Evolutionary conservation across 1,140 invertebrate genomes (phyloP).

Genomic region (Limonius californicus): DNA sequence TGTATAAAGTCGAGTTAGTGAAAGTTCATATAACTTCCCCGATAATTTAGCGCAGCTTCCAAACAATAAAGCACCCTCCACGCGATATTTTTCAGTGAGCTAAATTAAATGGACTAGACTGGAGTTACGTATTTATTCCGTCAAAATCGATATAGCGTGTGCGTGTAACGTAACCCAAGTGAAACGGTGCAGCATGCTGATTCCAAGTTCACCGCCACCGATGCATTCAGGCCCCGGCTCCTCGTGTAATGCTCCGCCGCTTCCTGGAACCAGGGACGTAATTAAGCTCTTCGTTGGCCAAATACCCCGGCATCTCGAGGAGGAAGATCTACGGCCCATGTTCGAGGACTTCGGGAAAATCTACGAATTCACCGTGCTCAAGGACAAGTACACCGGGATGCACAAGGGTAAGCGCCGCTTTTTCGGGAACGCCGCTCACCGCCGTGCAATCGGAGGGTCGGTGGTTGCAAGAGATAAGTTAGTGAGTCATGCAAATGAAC

Average conservation of each 20-base stretch:
- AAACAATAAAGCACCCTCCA: not conserved
- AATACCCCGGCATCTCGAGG: constrained; percentile 85
- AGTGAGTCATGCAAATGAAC: constrained; percentile 1
- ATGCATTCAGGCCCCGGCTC: constrained; percentile 23
- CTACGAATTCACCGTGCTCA: constrained; percentile 89
- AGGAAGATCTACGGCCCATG: constrained; percentile 83
- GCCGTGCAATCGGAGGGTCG: no score
- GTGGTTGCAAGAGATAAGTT: not conserved
- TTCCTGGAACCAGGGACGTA: constrained; percentile 50
- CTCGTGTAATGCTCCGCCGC: not conserved
- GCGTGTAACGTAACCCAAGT: constrained; percentile 1
- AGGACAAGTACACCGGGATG: constrained; percentile 90
- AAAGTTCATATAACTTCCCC: not conserved
- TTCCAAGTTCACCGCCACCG: constrained; percentile 37
- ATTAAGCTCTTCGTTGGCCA: constrained; percentile 91
- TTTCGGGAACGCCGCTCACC: no score
- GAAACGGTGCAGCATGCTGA: constrained; percentile 36
- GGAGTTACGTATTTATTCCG: not conserved
- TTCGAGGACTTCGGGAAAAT: constrained; percentile 93
- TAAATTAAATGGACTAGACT: not conserved
- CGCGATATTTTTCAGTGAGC: not conserved
- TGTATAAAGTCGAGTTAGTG: not conserved
- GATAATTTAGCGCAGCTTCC: not conserved
- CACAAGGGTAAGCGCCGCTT: constrained; percentile 88
- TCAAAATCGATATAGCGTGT: constrained; percentile 4